Conservation (phyloP, 2,113 vertebrate genomes). For the Sturnus vulgaris region DNA sequence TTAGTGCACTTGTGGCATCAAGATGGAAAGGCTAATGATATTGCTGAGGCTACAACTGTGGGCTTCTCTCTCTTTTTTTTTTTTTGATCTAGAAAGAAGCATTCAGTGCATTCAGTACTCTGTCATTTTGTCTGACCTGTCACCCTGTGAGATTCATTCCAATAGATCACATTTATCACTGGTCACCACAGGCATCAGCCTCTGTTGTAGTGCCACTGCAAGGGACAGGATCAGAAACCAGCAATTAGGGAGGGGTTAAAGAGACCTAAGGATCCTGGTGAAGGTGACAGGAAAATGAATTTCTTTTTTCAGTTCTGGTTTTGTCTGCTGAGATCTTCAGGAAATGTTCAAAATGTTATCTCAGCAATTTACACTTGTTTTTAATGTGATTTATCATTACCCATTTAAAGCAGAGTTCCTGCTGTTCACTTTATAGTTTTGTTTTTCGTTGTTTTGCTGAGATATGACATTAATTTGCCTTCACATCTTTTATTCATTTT, state of each 20-base stretch:
- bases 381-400: slow-evolving; percentile 47
- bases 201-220: not conserved
- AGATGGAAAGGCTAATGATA: not conserved
- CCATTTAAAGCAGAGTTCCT: slow-evolving; percentile 16
- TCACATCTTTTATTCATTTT: slow-evolving; percentile 59
- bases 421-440: slow-evolving; percentile 51
- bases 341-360: not conserved
- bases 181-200: not conserved
- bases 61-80: not conserved
- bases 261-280: not conserved
- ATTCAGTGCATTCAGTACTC: not conserved
- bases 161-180: not conserved
- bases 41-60: not conserved
- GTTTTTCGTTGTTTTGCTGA: slow-evolving; percentile 52
- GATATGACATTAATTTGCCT: slow-evolving; percentile 38
- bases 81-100: not conserved
- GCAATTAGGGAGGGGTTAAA: not conserved
- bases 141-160: not conserved
- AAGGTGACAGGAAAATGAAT: not conserved
- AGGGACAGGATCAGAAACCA: not conserved
- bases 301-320: not conserved
- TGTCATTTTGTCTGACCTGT: not conserved
- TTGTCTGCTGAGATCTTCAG: not conserved
- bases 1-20: not conserved
- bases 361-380: not conserved